These are phyloP conservation scores for Paramisgurnus dabryanus DNA, from an alignment of 2,113 vertebrate genomes.

Conservation along the genomic window DNA sequence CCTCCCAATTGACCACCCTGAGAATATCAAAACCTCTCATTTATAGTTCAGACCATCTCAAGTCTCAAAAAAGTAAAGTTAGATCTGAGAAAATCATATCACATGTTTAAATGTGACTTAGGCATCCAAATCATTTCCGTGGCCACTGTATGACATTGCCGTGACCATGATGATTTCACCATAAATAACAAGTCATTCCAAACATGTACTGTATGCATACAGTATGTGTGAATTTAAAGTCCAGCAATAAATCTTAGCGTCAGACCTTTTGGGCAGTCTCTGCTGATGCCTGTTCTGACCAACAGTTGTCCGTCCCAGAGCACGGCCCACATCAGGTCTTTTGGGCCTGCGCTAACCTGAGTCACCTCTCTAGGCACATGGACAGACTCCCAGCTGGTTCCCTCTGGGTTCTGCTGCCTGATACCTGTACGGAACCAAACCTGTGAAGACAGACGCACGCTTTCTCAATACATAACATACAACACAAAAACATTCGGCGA, in stretches of 20 bases:
- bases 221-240: neutral
- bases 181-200: neutral
- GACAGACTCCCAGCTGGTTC: slow-evolving; percentile 83
- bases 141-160: neutral
- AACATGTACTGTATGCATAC: slow-evolving; percentile 23
- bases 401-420: slow-evolving; percentile 89
- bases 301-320: slow-evolving; percentile 95
- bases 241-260: slow-evolving; percentile 3
- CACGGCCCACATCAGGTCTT: slow-evolving; percentile 90
- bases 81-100: neutral
- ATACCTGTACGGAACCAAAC: slow-evolving; percentile 93
- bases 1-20: slow-evolving; percentile 82
- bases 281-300: slow-evolving; percentile 86
- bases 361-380: slow-evolving; percentile 86
- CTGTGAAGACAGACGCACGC: slow-evolving; percentile 64
- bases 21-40: neutral
- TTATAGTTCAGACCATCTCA: neutral
- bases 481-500: neutral
- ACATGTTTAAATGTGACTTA: neutral
- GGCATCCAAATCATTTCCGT: neutral
- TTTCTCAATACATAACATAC: neutral
- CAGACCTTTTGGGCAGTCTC: slow-evolving; percentile 87
- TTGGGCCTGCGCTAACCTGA: slow-evolving; percentile 89
- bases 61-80: neutral
- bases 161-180: neutral